phyloP scores from a whole-genome alignment of 1,140 invertebrate species.

The Tigriopus japonicus region DNA sequence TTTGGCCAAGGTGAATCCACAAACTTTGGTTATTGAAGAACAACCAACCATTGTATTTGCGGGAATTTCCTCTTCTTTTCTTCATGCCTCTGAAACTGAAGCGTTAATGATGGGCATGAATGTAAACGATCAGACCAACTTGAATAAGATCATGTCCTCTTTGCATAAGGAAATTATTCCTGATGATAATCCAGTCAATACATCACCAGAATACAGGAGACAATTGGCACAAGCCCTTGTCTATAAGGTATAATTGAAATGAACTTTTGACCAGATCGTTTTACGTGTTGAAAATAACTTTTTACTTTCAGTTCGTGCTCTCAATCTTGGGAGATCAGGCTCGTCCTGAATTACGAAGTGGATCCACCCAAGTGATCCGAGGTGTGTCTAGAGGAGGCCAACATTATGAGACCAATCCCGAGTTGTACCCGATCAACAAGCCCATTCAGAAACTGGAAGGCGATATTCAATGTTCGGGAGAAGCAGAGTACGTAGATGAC shows the following conservation, averaged over 20 bases:
- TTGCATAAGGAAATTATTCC: slow-evolving; percentile 17
- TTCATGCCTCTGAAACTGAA: slow-evolving; percentile 20
- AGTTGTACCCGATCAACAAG: slow-evolving; percentile 56
- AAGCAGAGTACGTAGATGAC: slow-evolving; percentile 32
- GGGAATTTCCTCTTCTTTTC: slow-evolving; percentile 32
- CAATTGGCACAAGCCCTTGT: slow-evolving; percentile 17
- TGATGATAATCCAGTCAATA: slow-evolving; percentile 14
- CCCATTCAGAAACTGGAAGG: slow-evolving; percentile 55
- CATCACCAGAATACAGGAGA: slow-evolving; percentile 17
- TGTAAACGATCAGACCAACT: slow-evolving; percentile 11
- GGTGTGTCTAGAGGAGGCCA: slow-evolving; percentile 40
- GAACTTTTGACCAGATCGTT: neutral
- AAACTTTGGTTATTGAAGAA: slow-evolving; percentile 17
- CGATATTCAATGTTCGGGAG: slow-evolving; percentile 43
- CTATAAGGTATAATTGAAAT: slow-evolving; percentile 20
- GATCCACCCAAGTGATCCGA: slow-evolving; percentile 14
- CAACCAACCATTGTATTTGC: slow-evolving; percentile 42
- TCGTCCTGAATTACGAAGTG: slow-evolving; percentile 12
- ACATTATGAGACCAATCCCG: slow-evolving; percentile 44
- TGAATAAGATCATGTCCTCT: slow-evolving; percentile 16
- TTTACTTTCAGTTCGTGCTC: neutral
- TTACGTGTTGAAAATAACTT: neutral
- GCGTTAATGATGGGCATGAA: slow-evolving; percentile 14
- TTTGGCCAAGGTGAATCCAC: slow-evolving; percentile 21
- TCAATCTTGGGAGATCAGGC: neutral